Evolutionary conservation across 2,888 invertebrate genomes (phyloP), one percentile per base, ranked within the genome.

Genomic region (Salpingus planirostris): DNA sequence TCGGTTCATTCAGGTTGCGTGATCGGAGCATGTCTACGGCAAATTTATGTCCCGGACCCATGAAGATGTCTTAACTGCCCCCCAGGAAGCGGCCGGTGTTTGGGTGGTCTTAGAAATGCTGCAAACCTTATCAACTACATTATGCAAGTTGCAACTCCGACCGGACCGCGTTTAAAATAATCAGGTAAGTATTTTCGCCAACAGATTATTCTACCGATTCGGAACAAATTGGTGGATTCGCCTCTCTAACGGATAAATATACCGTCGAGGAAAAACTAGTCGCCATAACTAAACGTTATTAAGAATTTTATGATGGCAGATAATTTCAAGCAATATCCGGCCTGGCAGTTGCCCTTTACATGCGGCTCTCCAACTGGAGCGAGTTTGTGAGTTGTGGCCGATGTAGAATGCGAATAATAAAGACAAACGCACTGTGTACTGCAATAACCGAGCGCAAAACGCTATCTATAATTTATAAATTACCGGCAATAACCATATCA

Each of bases 11-110:
- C 50, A 47, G 52, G 52, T 57, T 55, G 56, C 57, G 57, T 57
- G 57, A 56, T 56, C 55, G 47, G 55, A 48, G 47, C 52, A 54
- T 46, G 57, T 55, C 54, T 46, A 47, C 52, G 49, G 50, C 50
- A 53, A 59, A 60, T 60, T 59, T 60, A 60, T 59, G 57, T 55
- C 52, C 55, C 48, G 55, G 57, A 45, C 59, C 58, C 49, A 54
- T 53, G 54, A 60, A 60, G 62, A 62, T 53, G 55, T 52, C 52
- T 59, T 55, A 55, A 57, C 50, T 56, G 58, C 60, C 62, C 58
- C 62, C 62, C 61, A 59, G 61, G 58, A 60, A 56, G 59, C 60
- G 47, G 51, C 52, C 49, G 49, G 52, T 49, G 54, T 56, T 54
- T 55, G 55, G 56, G 56, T 56, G 56, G 56, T 56, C 56, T 52